Percentiles rank a stretch among this genome's conserved stretches.
Evolutionary conservation across 1,140 invertebrate species (phyloP).

Genomic region (Heterodera schachtii): DNA sequence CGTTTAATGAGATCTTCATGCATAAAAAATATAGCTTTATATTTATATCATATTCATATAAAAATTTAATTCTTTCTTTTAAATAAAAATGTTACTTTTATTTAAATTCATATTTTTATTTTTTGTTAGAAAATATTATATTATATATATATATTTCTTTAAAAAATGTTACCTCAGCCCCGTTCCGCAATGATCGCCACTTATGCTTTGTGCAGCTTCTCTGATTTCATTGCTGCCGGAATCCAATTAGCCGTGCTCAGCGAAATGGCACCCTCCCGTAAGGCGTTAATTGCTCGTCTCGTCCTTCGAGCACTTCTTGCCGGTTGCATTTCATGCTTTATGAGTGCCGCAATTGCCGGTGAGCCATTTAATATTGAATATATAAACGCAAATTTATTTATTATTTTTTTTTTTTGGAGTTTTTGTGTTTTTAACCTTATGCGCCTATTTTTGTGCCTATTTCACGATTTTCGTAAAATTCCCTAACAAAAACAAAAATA

Average conservation of each 20-base stretch:
- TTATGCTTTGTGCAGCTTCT: slow-evolving; percentile 89
- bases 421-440: too few species aligned
- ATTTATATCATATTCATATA: too few species aligned
- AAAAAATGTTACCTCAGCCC: slow-evolving; percentile 70
- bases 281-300: slow-evolving; percentile 46
- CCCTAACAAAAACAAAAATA: too few species aligned
- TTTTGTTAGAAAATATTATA: neutral
- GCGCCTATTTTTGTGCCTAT: too few species aligned
- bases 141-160: neutral
- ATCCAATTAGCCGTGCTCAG: slow-evolving; percentile 75
- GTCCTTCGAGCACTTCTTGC: slow-evolving; percentile 50
- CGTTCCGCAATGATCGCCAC: slow-evolving; percentile 76
- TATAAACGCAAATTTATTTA: neutral
- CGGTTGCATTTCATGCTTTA: slow-evolving; percentile 53
- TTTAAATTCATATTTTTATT: neutral
- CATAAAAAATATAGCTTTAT: too few species aligned
- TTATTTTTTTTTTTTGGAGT: neutral
- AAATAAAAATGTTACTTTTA: neutral
- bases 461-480: too few species aligned
- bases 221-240: slow-evolving; percentile 85
- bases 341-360: slow-evolving; percentile 57
- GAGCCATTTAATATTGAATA: neutral
- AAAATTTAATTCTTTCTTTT: too few species aligned
- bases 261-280: slow-evolving; percentile 53
- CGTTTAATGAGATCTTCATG: too few species aligned